Conservation (phyloP, 2,888 invertebrate species). For the Hipparchia semele region DNA sequence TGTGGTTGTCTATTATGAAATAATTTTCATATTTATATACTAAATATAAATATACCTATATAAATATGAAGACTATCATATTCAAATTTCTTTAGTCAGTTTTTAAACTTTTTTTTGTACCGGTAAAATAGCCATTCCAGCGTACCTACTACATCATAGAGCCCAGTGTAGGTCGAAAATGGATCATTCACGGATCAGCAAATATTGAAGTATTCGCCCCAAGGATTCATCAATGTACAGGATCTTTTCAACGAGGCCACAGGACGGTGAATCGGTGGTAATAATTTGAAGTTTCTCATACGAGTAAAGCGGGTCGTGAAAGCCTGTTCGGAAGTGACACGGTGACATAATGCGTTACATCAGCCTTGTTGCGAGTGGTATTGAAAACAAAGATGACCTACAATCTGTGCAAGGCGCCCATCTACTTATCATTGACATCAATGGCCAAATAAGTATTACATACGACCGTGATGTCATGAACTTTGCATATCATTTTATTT, state of each 20-base stretch:
- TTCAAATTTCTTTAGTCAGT: no score
- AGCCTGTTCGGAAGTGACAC: slow-evolving; percentile 48
- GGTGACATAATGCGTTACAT: slow-evolving; percentile 45
- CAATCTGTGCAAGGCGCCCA: slow-evolving; percentile 3
- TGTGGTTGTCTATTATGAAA: no score
- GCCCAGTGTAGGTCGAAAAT: background rate
- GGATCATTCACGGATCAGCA: no score
- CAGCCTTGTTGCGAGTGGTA: slow-evolving; percentile 17
- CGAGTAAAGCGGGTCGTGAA: slow-evolving; percentile 42
- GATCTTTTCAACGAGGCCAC: slow-evolving; percentile 15
- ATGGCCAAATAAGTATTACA: slow-evolving; percentile 1
- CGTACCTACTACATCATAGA: no score
- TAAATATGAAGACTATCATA: no score
- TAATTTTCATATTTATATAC: no score
- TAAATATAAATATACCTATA: no score
- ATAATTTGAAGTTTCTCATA: slow-evolving; percentile 19
- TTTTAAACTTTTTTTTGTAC: no score
- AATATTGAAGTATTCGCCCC: background rate
- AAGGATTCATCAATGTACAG: background rate
- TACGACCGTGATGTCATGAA: background rate
- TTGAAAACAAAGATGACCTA: slow-evolving; percentile 35
- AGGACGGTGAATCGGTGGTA: slow-evolving; percentile 8
- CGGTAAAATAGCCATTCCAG: no score
- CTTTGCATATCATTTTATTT: background rate
- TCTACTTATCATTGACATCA: background rate